Base-by-base conservation (phyloP, 2,113 vertebrate species). In the Pollachius pollachius region DNA sequence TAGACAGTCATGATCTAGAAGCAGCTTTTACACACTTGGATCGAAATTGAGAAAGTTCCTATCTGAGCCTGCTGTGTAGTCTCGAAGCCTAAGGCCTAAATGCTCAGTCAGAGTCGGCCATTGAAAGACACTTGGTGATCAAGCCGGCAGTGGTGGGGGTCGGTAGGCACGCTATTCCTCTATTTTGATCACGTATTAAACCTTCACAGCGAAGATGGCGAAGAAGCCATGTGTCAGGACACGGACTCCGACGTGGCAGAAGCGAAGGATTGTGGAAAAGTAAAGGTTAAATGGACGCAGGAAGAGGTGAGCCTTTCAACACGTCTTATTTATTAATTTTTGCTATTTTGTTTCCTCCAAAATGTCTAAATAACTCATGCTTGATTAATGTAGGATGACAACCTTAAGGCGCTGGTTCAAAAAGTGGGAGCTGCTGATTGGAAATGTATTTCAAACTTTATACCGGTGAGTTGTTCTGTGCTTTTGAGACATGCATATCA, bases 271-370 rank as follows among this genome's bases (percentile, higher is more conserved):
- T 86, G 83, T 15, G 91, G 92, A 62, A 95, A 94, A 72, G 94
- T 94, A 54, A 98, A 97, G 85, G 94, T 97, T 78, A 99, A 95
- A 65, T 99, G 97, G 97, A 95, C 94, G 0, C 94, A 93, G 0
- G 95, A 96, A 64, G 97, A 99, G 94, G 97, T 97, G 79, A 76
- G 9, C 72, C 62, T 34, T 70, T 0, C 0, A 8, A 56, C 13
- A 17, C 65, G 19, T 66, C 41, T 69, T n/a, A 12, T 0, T 2
- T 0, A 15, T 0, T 2, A 34, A 7, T 6, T 0, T 1, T 23
- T 59, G 57, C 52, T 12, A 25, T 54, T 18, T 37, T 69, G 23
- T 48, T 48, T 9, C 41, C 41, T 2, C 41, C 41, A 9, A 48
- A 48, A 48, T 41, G 37, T 41, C 37, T 41, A 41, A 41, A 1